A percentile compares a stretch with the other conserved stretches of the same genome.
phyloP scores from a whole-genome alignment of 2,888 invertebrate species.

The Melipona beecheii region DNA sequence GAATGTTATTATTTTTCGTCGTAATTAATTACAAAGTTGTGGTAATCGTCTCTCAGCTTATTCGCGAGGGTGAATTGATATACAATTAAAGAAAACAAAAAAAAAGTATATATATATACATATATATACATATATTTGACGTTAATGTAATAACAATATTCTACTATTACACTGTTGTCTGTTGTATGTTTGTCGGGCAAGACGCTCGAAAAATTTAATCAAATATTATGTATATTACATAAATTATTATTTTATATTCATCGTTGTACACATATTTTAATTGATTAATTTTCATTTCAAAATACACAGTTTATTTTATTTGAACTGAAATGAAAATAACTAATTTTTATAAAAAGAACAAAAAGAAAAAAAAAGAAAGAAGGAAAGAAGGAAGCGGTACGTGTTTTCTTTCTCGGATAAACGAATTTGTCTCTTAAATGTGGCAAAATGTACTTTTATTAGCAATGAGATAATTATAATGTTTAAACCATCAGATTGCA shows the following conservation, averaged over 20 bases:
- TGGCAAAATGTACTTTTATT: conserved; percentile 66
- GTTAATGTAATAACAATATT: conserved; percentile 83
- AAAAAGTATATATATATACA: conserved; percentile 72
- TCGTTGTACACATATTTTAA: conserved; percentile 81
- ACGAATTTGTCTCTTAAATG: conserved; percentile 36
- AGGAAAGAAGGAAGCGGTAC: not conserved
- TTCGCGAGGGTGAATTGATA: conserved; percentile 71
- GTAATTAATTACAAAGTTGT: conserved; percentile 75
- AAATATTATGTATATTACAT: conserved; percentile 82
- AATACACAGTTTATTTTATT: conserved; percentile 79
- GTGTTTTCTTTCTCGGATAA: conserved; percentile 17
- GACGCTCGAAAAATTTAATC: conserved; percentile 78
- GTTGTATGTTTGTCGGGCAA: conserved; percentile 80
- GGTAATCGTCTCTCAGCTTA: conserved; percentile 69
- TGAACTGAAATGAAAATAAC: conserved; percentile 51
- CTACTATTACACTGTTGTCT: conserved; percentile 83
- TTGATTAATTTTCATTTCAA: conserved; percentile 75
- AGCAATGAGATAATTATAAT: conserved; percentile 52
- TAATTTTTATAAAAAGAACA: conserved; percentile 26
- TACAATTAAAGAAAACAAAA: conserved; percentile 69
- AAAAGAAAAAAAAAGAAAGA: not conserved
- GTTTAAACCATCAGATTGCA: conserved; percentile 54
- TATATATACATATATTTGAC: conserved; percentile 74
- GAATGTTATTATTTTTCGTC: conserved; percentile 81
- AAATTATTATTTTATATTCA: conserved; percentile 83